phyloP scores from a whole-genome alignment of 2,888 invertebrate genomes.

The Apotomis betuletana region DNA sequence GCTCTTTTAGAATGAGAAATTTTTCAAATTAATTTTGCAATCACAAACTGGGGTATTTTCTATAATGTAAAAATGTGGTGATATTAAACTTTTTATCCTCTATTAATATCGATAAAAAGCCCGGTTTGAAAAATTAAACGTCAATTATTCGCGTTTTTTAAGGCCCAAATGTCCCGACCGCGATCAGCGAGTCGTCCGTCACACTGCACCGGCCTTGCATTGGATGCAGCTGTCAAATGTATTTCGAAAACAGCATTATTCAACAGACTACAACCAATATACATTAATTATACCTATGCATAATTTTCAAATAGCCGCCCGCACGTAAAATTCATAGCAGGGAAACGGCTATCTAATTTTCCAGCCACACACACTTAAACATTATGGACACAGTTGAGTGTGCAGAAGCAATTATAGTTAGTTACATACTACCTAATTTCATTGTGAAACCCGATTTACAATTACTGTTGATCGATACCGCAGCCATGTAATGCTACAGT shows the following conservation, averaged over 20 bases:
- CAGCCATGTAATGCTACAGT: conserved; percentile 12
- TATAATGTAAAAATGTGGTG: no score
- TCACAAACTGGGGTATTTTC: no score
- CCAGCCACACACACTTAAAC: conserved; percentile 19
- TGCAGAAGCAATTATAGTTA: conserved; percentile 29
- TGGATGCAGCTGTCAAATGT: conserved; percentile 40
- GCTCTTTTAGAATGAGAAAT: no score
- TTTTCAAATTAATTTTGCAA: no score
- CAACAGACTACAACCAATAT: conserved; percentile 1
- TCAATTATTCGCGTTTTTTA: conserved; percentile 3
- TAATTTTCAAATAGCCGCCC: conserved; percentile 16
- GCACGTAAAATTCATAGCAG: conserved; percentile 21
- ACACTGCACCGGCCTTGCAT: conserved; percentile 43
- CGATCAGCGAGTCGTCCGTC: conserved; percentile 44
- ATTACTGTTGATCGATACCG: conserved; percentile 21
- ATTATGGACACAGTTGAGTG: conserved; percentile 35
- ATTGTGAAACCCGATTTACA: conserved; percentile 35
- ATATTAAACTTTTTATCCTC: no score
- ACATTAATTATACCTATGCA: conserved; percentile 15
- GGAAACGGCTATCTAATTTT: conserved; percentile 33
- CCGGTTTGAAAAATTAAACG: no score
- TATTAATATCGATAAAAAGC: no score
- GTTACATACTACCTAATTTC: conserved; percentile 34
- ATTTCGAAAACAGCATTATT: conserved; percentile 25
- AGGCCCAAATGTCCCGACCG: conserved; percentile 19